Conservation (phyloP, 2,113 vertebrate species). For the Passer montanus region DNA sequence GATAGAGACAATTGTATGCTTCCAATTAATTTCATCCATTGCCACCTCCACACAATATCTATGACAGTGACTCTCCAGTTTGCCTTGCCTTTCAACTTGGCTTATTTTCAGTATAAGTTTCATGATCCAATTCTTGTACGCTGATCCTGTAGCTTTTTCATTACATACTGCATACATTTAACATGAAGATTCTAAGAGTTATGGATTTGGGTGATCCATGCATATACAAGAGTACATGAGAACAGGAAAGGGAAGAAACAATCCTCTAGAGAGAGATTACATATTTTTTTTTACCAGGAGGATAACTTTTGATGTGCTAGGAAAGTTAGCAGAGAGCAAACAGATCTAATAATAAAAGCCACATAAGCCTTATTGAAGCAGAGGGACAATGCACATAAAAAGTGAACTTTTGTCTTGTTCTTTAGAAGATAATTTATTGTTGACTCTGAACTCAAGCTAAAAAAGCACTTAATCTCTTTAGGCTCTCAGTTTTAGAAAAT, state of each 20-base stretch:
- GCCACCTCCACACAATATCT: not conserved
- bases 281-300: not conserved
- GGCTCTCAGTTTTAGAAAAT: not conserved
- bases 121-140: not conserved
- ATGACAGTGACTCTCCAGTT: not conserved
- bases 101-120: not conserved
- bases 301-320: not conserved
- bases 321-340: not conserved
- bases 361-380: not conserved
- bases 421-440: not conserved
- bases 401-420: not conserved
- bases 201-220: not conserved
- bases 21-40: not conserved
- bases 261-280: not conserved
- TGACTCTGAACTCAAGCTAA: not conserved
- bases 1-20: not conserved
- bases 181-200: not conserved
- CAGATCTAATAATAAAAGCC: not conserved
- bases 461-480: not conserved
- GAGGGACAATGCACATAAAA: not conserved
- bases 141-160: not conserved
- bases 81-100: not conserved
- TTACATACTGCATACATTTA: not conserved
- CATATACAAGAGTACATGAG: not conserved
- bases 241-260: not conserved